These are phyloP conservation scores for Musca domestica DNA, from an alignment of 1,140 invertebrate species.

Conservation along the genomic window DNA sequence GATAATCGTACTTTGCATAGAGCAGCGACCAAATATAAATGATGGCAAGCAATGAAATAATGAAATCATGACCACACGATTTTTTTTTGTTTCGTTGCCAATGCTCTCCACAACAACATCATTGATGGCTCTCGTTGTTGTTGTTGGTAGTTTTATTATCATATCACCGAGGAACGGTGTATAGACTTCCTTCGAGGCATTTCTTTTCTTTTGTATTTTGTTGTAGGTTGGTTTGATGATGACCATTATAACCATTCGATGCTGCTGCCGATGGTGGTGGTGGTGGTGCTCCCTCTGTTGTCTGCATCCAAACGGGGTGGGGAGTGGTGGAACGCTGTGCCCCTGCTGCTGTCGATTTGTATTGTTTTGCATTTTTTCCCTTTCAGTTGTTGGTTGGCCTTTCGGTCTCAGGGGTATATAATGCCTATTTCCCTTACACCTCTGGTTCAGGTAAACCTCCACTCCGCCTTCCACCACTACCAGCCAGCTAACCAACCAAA, in stretches of 20 bases:
- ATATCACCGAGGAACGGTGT: constrained; percentile 2
- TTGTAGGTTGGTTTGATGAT: neutral
- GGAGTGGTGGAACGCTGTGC: no score
- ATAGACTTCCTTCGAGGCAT: constrained; percentile 6
- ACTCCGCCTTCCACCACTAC: neutral
- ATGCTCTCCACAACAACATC: neutral
- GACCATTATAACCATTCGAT: constrained; percentile 1
- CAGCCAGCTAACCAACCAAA: no score
- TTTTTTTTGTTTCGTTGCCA: neutral
- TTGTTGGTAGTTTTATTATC: constrained; percentile 41
- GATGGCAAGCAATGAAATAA: constrained; percentile 34
- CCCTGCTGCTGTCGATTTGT: no score
- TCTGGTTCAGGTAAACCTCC: constrained; percentile 32
- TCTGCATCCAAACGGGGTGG: no score
- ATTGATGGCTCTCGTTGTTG: neutral
- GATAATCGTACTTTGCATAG: constrained; percentile 4
- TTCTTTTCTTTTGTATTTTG: neutral
- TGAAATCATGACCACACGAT: constrained; percentile 27
- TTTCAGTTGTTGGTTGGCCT: no score
- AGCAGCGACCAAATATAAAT: constrained; percentile 23
- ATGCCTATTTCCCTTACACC: constrained; percentile 33
- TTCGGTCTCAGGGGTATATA: constrained; percentile 9
- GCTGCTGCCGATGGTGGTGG: constrained; percentile 1
- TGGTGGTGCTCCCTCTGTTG: neutral
- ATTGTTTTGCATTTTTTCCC: no score